Evolutionary conservation across 2,888 invertebrate species (phyloP), one percentile per base, ranked within the genome.

Genomic region (Diachrysia chrysitis): DNA sequence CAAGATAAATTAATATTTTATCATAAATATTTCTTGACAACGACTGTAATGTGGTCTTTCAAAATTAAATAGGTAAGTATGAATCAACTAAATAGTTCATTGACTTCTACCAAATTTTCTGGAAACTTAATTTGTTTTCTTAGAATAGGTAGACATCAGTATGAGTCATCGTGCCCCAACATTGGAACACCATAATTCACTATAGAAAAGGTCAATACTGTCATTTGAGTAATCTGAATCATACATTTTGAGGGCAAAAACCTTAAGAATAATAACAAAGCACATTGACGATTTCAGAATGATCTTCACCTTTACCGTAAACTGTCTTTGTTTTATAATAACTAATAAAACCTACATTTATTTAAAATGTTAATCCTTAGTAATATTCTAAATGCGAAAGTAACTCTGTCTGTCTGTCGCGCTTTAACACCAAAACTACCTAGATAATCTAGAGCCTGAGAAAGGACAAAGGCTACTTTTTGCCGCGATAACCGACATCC

Each of bases 181-280:
- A 7, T 25, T 42, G n/a, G 7, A n/a, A 42, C 42, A 42, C n/a
- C 42, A n/a, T 42, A n/a, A 42, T 5, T 42, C 42, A 42, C 14
- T 42, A n/a, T n/a, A 42, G n/a, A n/a, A 32, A 42, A 42, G 42
- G n/a, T 42, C 42, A 42, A 42, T 42, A n/a, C 42, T 42, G n/a
- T 42, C 42, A n/a, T n/a, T 42, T 14, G 16, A 37, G 37, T 1
- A 4, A 14, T 37, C 37, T 37, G 37, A 37, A 16, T 37, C 14
- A 42, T 6, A n/a, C n/a, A 42, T n/a, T 42, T 6, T n/a, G 42
- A 42, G n/a, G 42, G 7, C 7, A 42, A 42, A 42, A 5, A 4
- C 37, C 14, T 37, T 14, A n/a, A 2, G 37, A 14, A 37, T 2
- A 37, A 14, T 2, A 14, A 37, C 3, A 29, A 32, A 32, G 10